Base-by-base conservation (phyloP, 2,113 vertebrate species). In the Takifugu bimaculatus region DNA sequence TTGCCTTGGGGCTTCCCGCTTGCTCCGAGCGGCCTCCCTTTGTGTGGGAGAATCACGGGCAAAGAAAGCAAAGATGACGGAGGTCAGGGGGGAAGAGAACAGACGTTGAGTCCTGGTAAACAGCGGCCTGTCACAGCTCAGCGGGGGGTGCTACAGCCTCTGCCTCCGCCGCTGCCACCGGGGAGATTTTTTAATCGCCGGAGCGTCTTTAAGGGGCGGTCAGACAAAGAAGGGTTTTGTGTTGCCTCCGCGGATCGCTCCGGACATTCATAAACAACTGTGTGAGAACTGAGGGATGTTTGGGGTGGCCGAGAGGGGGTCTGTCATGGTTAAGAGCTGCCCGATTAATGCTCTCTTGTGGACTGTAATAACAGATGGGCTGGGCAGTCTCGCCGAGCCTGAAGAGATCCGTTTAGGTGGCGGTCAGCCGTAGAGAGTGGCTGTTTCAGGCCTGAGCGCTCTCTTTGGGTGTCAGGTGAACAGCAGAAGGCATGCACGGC, bases 61-160 rank as follows among this genome's bases (percentile, higher is more conserved):
- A 80, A 78, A 85, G 79, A 85, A 82, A 82, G 79, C 77, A 82
- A 72, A 78, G 74, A 81, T 82, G 72, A 70, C 13, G 43, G 70
- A 50, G 54, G 57, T 13, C 62, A 27, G 55, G 63, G 48, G 64
- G 52, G 26, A 14, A 48, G 52, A 12, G 71, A 27, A 25, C 56
- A 68, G 60, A 65, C 47, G 27, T 70, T 68, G 72, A 70, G 74
- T 69, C 76, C 83, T 78, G 63, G 81, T 82, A 85, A 87, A 88
- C 85, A 87, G 75, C 63, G 62, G 72, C 59, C 80, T 79, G 85
- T 84, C 84, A 84, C 64, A 74, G 66, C 83, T 75, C 87, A 81
- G 82, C 64, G 43, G 85, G 83, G 72, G 63, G 60, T 26, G 54
- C 66, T 71, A 56, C 29, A 69, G 73, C 70, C 20, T 3, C 68